phyloP scores from a whole-genome alignment of 2,888 invertebrate genomes.

The Galeruca laticollis region DNA sequence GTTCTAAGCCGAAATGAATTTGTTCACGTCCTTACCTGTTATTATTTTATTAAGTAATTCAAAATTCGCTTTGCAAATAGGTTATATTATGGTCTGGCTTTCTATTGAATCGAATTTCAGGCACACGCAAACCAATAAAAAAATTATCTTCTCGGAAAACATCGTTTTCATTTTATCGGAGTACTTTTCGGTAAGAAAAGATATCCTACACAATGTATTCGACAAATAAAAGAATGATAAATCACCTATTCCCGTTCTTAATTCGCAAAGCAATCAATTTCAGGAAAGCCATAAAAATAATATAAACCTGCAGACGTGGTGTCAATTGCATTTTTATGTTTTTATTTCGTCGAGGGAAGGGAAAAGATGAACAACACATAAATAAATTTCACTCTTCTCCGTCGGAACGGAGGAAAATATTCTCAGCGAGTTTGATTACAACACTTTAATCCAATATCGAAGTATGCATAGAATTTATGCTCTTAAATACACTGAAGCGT shows the following conservation, averaged over 20 bases:
- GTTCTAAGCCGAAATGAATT: too few relatives aligned
- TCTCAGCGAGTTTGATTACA: conserved; percentile 59
- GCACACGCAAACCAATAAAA: conserved; percentile 1
- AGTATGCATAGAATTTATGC: conserved; percentile 68
- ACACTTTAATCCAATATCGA: conserved; percentile 68
- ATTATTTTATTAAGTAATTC: too few relatives aligned
- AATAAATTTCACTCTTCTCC: conserved; percentile 60
- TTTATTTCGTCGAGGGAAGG: conserved; percentile 58
- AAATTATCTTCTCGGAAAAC: conserved; percentile 4
- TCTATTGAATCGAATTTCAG: neutral
- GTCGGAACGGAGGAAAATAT: conserved; percentile 52
- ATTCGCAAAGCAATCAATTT: conserved; percentile 62
- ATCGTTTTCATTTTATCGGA: conserved; percentile 12
- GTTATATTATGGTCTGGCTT: neutral
- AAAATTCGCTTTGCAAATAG: too few relatives aligned
- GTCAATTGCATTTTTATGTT: conserved; percentile 67
- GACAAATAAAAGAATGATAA: conserved; percentile 61
- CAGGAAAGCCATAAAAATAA: conserved; percentile 63
- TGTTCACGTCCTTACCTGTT: too few relatives aligned
- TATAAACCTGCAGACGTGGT: conserved; percentile 65
- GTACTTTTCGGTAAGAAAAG: conserved; percentile 13
- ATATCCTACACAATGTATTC: conserved; percentile 53
- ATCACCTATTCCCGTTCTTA: conserved; percentile 60
- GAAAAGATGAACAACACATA: conserved; percentile 61
- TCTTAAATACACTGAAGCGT: conserved; percentile 66